phyloP scores from a whole-genome alignment of 2,888 invertebrate genomes.

The Brachypterus glaber region DNA sequence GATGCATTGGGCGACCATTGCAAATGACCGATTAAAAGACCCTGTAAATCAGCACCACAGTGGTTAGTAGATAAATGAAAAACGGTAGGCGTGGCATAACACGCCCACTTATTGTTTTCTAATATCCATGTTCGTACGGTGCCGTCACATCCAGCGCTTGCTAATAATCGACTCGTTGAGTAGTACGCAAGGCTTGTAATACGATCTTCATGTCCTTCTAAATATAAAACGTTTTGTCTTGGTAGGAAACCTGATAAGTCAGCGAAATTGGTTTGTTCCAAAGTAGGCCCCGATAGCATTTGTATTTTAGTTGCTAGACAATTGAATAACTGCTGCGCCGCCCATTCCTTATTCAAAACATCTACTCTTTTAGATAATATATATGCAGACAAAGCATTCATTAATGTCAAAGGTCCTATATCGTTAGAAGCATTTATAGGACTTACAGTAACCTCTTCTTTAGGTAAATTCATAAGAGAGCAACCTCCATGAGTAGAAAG shows the following conservation, averaged over 20 bases:
- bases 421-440: conserved; percentile 22
- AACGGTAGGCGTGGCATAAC: conserved; percentile 46
- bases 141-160: conserved; percentile 53
- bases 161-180: conserved; percentile 40
- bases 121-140: conserved; percentile 50
- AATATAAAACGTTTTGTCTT: conserved; percentile 28
- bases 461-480: conserved; percentile 35
- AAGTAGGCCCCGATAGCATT: conserved; percentile 32
- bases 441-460: conserved; percentile 28
- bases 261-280: conserved; percentile 42
- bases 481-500: conserved; percentile 43
- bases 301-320: conserved; percentile 39
- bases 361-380: conserved; percentile 47
- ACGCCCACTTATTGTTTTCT: conserved; percentile 29
- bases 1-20: conserved; percentile 47
- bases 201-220: conserved; percentile 49
- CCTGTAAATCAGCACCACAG: conserved; percentile 44
- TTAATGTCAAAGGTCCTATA: conserved; percentile 42
- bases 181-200: conserved; percentile 40
- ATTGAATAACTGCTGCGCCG: conserved; percentile 49
- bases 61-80: conserved; percentile 44
- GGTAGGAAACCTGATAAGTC: conserved; percentile 44
- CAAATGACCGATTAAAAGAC: conserved; percentile 38
- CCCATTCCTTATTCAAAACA: conserved; percentile 49
- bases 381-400: conserved; percentile 52